Evolutionary conservation across 2,797 vertebrate species (phyloP).

Genomic region (Urophycis tenuis): DNA sequence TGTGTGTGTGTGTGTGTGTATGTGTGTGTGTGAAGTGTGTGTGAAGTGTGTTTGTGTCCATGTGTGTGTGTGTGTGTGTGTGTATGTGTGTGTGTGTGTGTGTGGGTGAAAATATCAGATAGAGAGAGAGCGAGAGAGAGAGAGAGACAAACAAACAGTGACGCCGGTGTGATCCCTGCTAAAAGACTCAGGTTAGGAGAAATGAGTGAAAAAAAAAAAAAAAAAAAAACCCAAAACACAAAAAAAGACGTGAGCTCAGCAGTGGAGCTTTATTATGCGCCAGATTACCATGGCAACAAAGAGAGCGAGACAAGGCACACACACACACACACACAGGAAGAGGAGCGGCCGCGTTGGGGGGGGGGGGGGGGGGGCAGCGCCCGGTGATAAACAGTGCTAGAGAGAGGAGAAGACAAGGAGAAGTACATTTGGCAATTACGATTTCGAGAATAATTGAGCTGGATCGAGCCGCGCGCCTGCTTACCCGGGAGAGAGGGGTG

Average conservation of each 20-base stretch:
- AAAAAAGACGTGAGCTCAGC: background rate
- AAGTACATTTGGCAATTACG: background rate
- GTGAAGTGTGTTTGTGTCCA: no score
- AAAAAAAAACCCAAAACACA: background rate
- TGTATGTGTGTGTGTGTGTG: no score
- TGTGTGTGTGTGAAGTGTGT: no score
- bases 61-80: no score
- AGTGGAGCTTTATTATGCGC: conserved; percentile 1
- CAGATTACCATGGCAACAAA: conserved; percentile 9
- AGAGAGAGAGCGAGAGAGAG: background rate
- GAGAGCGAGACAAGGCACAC: background rate
- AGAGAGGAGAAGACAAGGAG: background rate
- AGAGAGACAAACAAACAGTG: background rate
- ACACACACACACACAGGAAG: background rate
- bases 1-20: no score
- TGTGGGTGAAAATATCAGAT: background rate
- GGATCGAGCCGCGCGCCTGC: background rate
- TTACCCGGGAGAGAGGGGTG: background rate
- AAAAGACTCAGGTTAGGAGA: background rate
- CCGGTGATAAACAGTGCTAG: background rate
- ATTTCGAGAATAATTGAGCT: background rate
- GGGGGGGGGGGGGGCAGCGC: background rate
- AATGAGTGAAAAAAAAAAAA: background rate
- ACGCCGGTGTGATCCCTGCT: background rate
- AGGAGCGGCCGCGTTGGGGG: no score